Evolutionary conservation across 2,113 vertebrate species (phyloP).

Genomic region (Hippocampus barbouri): DNA sequence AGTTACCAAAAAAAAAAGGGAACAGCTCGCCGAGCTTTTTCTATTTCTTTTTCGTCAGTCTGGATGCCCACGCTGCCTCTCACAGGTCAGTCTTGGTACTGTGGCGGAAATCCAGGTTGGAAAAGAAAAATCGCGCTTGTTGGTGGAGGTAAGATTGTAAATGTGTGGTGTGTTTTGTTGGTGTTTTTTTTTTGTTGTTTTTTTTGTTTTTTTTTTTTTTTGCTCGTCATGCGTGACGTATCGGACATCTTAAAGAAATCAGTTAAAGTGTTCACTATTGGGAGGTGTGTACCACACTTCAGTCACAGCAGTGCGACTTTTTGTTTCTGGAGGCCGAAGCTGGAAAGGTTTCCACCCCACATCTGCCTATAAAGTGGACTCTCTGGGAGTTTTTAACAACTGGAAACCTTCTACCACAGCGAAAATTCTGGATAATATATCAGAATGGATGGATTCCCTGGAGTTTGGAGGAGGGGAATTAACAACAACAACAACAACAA

Average conservation of each 20-base stretch:
- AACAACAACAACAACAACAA: neutral
- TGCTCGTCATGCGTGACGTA: neutral
- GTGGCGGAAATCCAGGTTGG: too few species aligned
- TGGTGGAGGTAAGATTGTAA: neutral
- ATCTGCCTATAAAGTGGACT: constrained; percentile 47
- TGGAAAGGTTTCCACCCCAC: constrained; percentile 41
- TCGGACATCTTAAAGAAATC: neutral
- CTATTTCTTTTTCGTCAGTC: too few species aligned
- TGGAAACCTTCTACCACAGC: constrained; percentile 31
- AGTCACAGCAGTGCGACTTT: neutral
- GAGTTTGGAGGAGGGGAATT: neutral
- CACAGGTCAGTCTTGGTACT: neutral
- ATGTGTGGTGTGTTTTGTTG: neutral
- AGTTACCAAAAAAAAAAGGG: too few species aligned
- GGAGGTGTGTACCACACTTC: neutral
- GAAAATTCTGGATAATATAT: constrained; percentile 29
- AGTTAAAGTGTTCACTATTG: neutral
- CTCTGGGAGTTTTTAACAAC: constrained; percentile 32
- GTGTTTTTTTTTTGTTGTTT: too few species aligned
- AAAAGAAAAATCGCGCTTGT: neutral
- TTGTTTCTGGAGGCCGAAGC: constrained; percentile 14
- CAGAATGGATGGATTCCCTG: constrained; percentile 19
- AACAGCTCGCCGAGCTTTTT: too few species aligned
- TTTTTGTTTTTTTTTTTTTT: too few species aligned
- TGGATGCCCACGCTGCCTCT: neutral